phyloP scores from a whole-genome alignment of 53 echinoderm and acorn worm genomes.

The Patiria pectinifera region DNA sequence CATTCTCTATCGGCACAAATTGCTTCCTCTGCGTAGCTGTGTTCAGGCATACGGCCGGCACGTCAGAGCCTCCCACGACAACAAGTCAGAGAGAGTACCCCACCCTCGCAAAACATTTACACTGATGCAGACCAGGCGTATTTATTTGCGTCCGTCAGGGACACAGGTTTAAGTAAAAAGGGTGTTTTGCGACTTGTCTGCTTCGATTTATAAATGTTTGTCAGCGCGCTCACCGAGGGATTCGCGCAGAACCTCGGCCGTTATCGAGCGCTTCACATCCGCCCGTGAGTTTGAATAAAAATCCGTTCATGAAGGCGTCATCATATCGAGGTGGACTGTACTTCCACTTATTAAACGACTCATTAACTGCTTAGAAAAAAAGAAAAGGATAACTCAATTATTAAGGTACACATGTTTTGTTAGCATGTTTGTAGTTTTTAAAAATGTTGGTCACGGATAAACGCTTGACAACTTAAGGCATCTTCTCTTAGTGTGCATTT shows the following conservation, averaged over 20 bases:
- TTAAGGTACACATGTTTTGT: too few relatives aligned
- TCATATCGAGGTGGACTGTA: too few relatives aligned
- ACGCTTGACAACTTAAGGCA: too few relatives aligned
- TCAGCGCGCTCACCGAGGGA: not conserved
- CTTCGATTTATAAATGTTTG: not conserved
- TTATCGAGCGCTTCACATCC: not conserved
- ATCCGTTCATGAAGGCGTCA: not conserved
- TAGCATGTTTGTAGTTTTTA: too few relatives aligned
- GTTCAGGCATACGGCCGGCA: not conserved
- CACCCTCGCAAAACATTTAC: not conserved
- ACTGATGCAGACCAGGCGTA: not conserved
- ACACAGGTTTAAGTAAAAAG: not conserved
- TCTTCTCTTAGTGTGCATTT: too few relatives aligned
- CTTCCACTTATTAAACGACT: too few relatives aligned
- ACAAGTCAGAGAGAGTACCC: not conserved
- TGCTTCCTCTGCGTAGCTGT: not conserved
- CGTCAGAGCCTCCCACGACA: not conserved
- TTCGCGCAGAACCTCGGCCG: not conserved
- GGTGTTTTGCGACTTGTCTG: not conserved
- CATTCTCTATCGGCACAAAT: not conserved
- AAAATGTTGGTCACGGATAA: too few relatives aligned
- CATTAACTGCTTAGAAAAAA: too few relatives aligned
- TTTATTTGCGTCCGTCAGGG: constrained; percentile 1
- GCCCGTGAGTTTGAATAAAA: not conserved
- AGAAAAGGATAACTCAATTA: too few relatives aligned